phyloP scores from a whole-genome alignment of 2,113 vertebrate species.

The Anolis carolinensis region DNA sequence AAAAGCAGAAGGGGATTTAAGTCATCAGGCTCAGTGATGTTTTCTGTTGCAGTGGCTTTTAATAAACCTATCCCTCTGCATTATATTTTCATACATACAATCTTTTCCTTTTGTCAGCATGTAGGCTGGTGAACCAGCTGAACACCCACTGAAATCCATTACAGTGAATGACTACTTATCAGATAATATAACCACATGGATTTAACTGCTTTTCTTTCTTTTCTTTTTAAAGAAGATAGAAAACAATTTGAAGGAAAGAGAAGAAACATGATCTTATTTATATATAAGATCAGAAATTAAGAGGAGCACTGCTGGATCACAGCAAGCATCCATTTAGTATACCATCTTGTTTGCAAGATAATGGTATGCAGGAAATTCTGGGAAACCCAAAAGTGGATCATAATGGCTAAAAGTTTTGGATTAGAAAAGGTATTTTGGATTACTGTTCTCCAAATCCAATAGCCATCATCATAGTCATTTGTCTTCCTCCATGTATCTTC shows the following conservation, averaged over 20 bases:
- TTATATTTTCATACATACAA: conserved; percentile 63
- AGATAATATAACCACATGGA: conserved; percentile 48
- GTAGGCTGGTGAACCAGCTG: conserved; percentile 43
- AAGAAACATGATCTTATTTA: conserved; percentile 35
- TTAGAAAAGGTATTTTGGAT: too few relatives aligned
- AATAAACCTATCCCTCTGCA: conserved; percentile 72
- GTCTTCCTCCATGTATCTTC: not conserved
- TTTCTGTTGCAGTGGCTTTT: conserved; percentile 71
- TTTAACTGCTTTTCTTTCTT: conserved; percentile 39
- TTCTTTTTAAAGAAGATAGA: not conserved
- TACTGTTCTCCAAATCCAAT: not conserved
- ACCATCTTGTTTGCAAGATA: not conserved
- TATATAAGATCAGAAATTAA: not conserved
- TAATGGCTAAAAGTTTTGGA: not conserved
- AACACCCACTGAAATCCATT: conserved; percentile 52
- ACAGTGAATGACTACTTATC: conserved; percentile 40
- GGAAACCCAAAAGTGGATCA: not conserved
- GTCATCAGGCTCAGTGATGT: conserved; percentile 70
- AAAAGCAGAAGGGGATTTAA: conserved; percentile 73
- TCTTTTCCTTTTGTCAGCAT: conserved; percentile 70
- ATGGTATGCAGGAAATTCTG: not conserved
- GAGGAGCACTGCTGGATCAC: not conserved
- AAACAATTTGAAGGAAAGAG: conserved; percentile 33
- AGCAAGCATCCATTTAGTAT: not conserved
- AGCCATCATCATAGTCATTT: not conserved